phyloP scores from a whole-genome alignment of 2,888 invertebrate genomes.

The Acleris cristana region DNA sequence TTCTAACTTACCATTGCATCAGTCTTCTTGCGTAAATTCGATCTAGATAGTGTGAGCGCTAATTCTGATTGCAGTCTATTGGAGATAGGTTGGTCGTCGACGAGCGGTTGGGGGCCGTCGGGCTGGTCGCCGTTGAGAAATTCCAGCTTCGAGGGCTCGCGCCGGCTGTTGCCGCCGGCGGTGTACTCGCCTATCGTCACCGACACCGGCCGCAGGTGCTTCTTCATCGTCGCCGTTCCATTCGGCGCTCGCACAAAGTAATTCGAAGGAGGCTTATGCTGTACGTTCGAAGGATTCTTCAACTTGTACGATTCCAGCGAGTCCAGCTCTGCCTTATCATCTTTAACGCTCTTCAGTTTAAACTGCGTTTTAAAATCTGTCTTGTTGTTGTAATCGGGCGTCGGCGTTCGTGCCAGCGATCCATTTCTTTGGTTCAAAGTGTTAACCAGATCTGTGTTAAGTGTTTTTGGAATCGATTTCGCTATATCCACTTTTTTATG shows the following conservation, averaged over 20 bases:
- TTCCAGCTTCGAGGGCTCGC: conserved; percentile 88
- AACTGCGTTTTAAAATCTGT: conserved; percentile 49
- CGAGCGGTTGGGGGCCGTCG: conserved; percentile 62
- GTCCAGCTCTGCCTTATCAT: conserved; percentile 88
- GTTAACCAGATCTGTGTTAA: conserved; percentile 53
- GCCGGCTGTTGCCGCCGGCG: conserved; percentile 76
- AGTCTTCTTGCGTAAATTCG: conserved; percentile 89
- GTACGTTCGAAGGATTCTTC: conserved; percentile 85
- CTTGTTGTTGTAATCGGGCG: conserved; percentile 71
- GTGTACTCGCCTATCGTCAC: conserved; percentile 89
- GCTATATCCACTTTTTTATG: conserved; percentile 51
- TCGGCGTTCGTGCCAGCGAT: conserved; percentile 66
- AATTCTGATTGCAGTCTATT: conserved; percentile 89
- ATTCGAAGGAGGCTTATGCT: conserved; percentile 87
- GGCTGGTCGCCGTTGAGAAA: conserved; percentile 83
- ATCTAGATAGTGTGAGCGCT: conserved; percentile 89
- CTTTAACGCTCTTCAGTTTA: conserved; percentile 60
- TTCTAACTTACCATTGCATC: conserved; percentile 83
- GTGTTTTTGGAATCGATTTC: conserved; percentile 47
- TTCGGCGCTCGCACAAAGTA: conserved; percentile 86
- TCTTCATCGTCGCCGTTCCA: conserved; percentile 83
- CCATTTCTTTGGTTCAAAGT: conserved; percentile 63
- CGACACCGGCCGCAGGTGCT: conserved; percentile 85
- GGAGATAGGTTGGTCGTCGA: conserved; percentile 81
- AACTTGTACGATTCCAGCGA: conserved; percentile 90